These are phyloP conservation scores for Aldrovandia affinis DNA, from an alignment of 2,797 vertebrate genomes.

Conservation along the genomic window DNA sequence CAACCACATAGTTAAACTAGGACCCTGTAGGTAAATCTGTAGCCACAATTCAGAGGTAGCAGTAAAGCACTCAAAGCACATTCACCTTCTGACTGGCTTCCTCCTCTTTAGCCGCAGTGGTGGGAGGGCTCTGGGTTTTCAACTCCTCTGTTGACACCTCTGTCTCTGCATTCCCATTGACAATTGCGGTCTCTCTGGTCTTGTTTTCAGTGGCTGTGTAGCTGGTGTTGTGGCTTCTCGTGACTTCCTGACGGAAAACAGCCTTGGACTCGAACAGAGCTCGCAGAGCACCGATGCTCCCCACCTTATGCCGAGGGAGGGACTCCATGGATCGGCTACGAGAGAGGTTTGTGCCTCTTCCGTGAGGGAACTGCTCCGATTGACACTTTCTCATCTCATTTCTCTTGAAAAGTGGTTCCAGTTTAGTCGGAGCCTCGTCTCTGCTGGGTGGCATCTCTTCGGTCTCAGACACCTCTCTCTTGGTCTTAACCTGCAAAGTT, in stretches of 20 bases:
- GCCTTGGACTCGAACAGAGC: conserved; percentile 68
- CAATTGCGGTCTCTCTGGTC: neutral
- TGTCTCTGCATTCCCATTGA: conserved; percentile 40
- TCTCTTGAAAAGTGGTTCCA: conserved; percentile 33
- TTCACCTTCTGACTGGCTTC: conserved; percentile 59
- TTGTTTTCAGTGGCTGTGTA: neutral
- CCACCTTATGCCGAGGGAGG: conserved; percentile 52
- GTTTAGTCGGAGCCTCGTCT: neutral
- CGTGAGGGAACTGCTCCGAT: conserved; percentile 13
- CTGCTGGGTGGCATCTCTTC: neutral
- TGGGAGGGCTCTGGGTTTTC: conserved; percentile 42
- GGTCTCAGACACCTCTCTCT: neutral
- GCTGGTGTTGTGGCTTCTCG: conserved; percentile 46
- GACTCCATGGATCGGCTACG: conserved; percentile 69
- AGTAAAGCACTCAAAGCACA: too few species aligned
- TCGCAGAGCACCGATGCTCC: conserved; percentile 62
- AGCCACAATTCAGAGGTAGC: too few species aligned
- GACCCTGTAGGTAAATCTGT: too few species aligned
- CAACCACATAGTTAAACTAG: too few species aligned
- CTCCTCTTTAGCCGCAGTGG: conserved; percentile 35
- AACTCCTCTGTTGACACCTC: conserved; percentile 30
- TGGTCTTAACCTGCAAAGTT: conserved; percentile 25
- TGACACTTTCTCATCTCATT: conserved; percentile 41
- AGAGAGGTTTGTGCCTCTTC: conserved; percentile 45
- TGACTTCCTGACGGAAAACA: neutral